phyloP scores from a whole-genome alignment of 1,140 invertebrate genomes.

The Drosophila obscura region DNA sequence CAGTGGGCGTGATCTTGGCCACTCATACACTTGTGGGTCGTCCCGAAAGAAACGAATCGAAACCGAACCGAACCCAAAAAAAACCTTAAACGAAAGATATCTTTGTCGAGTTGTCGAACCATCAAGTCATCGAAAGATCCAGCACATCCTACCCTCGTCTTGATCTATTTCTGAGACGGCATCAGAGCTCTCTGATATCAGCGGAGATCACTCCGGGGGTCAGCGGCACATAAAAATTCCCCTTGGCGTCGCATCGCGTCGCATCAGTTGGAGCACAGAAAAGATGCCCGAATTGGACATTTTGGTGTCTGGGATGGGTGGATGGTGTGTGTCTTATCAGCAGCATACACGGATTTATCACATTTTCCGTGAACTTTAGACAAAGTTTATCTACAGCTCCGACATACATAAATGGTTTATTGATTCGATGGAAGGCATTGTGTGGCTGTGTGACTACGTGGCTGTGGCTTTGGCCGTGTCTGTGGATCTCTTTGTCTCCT shows the following conservation, averaged over 20 bases:
- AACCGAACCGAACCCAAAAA: background rate
- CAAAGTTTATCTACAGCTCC: slow-evolving; percentile 81
- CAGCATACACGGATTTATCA: slow-evolving; percentile 73
- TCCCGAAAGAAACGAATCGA: slow-evolving; percentile 1
- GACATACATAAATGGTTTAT: slow-evolving; percentile 38
- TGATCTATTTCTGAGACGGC: slow-evolving; percentile 28
- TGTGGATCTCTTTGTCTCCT: slow-evolving; percentile 68
- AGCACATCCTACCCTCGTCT: background rate
- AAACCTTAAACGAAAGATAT: slow-evolving; percentile 24
- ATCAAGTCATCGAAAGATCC: background rate
- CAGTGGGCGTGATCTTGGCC: slow-evolving; percentile 63
- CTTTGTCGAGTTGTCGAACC: slow-evolving; percentile 25
- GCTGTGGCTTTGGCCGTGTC: slow-evolving; percentile 3
- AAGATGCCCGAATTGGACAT: slow-evolving; percentile 41
- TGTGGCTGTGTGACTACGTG: background rate
- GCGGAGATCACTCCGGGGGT: slow-evolving; percentile 66
- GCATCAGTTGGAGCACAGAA: slow-evolving; percentile 35
- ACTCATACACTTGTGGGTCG: slow-evolving; percentile 16
- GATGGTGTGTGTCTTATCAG: slow-evolving; percentile 54
- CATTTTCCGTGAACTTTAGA: slow-evolving; percentile 82
- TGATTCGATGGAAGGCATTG: slow-evolving; percentile 23
- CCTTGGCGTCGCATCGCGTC: slow-evolving; percentile 8
- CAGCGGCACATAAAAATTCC: slow-evolving; percentile 50
- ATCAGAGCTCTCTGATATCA: slow-evolving; percentile 57
- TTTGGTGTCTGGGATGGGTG: slow-evolving; percentile 24